Base-by-base conservation (phyloP, 2,113 vertebrate species). In the Esox niger region DNA sequence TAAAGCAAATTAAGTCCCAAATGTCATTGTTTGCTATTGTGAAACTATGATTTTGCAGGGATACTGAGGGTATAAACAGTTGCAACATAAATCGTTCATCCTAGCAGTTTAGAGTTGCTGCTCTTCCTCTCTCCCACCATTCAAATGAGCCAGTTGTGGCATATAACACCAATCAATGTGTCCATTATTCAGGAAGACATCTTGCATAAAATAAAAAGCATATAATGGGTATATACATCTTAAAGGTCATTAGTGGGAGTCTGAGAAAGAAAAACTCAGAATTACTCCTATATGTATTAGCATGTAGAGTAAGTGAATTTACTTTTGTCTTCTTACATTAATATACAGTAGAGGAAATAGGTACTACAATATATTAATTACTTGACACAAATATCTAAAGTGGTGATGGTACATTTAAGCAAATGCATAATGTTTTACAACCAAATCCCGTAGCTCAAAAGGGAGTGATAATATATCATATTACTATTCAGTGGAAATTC, bases 121-220 rank as follows among this genome's bases (percentile, higher is more conserved):
- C 21, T 27, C 62, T n/a, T n/a, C n/a, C n/a, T 66, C 61, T 66
- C 23, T 54, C 65, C 71, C 55, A 33, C 66, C 38, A 43, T 30
- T 43, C 27, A 54, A 79, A 77, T 68, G 56, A 56, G 57, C 33
- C 58, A 72, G 64, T 35, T 72, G 68, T 32, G 63, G 46, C 47
- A 46, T 55, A 57, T 47, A 74, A 61, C 59, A 70, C 33, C 38
- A 73, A 83, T 82, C 77, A 74, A 75, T 77, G 57, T 31, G 54
- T n/a, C 23, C 70, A 38, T 77, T 70, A 73, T 56, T 77, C 35
- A 75, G 59, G 8, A 43, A 59, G 59, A 62, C 69, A 56, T 66
- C 52, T 27, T 68, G 23, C 25, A 63, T 43, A 69, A 71, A 75
- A 77, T 71, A 80, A 71, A 67, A 59, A 75, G 70, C 38, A 20